A percentile compares a stretch with the other conserved stretches of the same genome.
Evolutionary conservation across 2,797 vertebrate species (phyloP).

Genomic region (Rhadinocentrus ornatus): DNA sequence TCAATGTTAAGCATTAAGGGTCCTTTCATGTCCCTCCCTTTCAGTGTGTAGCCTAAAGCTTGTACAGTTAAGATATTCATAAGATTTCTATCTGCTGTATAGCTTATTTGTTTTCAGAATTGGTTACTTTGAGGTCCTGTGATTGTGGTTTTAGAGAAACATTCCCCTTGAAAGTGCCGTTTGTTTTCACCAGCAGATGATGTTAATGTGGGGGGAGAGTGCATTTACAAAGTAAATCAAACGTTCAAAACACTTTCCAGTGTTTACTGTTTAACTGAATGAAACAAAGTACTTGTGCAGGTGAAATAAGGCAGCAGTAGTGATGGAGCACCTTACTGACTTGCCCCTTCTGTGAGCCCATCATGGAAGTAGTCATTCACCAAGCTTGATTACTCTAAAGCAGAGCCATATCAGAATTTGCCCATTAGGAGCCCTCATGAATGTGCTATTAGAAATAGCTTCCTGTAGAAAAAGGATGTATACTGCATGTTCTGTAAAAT

Average conservation of each 20-base stretch:
- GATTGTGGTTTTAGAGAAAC: constrained; percentile 80
- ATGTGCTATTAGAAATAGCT: constrained; percentile 80
- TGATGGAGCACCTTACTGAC: constrained; percentile 76
- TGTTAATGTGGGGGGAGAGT: constrained; percentile 41
- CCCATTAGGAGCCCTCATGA: constrained; percentile 75
- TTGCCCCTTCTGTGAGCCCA: constrained; percentile 63
- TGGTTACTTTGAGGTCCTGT: constrained; percentile 76
- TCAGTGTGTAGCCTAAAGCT: constrained; percentile 80
- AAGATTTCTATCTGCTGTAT: constrained; percentile 80
- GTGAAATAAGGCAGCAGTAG: constrained; percentile 70
- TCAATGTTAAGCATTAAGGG: constrained; percentile 77
- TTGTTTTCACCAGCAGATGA: constrained; percentile 83
- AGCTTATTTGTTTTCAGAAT: constrained; percentile 74
- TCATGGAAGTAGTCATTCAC: constrained; percentile 58
- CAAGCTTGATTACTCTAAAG: constrained; percentile 69
- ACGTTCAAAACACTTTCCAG: constrained; percentile 52
- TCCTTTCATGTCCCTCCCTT: constrained; percentile 70
- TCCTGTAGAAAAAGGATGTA: constrained; percentile 78
- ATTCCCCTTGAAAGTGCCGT: constrained; percentile 82
- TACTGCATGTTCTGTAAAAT: constrained; percentile 78
- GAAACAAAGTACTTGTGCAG: constrained; percentile 68
- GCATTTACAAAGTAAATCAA: constrained; percentile 62
- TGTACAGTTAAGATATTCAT: constrained; percentile 76
- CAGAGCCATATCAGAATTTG: constrained; percentile 79
- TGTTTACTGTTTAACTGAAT: constrained; percentile 67